A percentile compares a stretch with the other conserved stretches of the same genome.
Evolutionary conservation across 2,113 vertebrate species (phyloP).

Genomic region (Datnioides undecimradiatus): DNA sequence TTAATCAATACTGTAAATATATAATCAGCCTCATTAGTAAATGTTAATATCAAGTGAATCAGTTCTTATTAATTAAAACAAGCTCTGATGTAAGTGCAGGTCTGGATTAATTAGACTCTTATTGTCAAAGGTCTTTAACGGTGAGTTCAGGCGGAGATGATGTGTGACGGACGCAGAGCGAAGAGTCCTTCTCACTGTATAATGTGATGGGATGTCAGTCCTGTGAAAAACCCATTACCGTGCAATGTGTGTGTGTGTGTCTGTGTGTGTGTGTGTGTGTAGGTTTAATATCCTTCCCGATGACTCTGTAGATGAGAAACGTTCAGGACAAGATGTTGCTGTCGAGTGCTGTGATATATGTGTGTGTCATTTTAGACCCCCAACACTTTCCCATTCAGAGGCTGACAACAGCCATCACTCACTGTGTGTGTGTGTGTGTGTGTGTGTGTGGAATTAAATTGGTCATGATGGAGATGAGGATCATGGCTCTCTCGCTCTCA

Average conservation of each 20-base stretch:
- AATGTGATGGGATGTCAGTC: slow-evolving; percentile 62
- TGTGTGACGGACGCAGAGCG: slow-evolving; percentile 3
- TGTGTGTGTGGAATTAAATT: slow-evolving; percentile 6
- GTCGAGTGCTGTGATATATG: slow-evolving; percentile 37
- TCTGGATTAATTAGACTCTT: too few species aligned
- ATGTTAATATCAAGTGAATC: too few species aligned
- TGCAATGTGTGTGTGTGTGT: neutral
- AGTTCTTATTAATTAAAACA: too few species aligned
- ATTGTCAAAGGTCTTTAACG: too few species aligned
- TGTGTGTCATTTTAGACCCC: slow-evolving; percentile 49
- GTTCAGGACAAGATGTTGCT: slow-evolving; percentile 42
- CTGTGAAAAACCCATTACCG: slow-evolving; percentile 59
- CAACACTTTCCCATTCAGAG: slow-evolving; percentile 59
- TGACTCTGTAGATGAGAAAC: slow-evolving; percentile 60
- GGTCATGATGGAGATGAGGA: neutral
- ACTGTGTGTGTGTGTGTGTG: slow-evolving; percentile 22
- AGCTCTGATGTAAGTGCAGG: too few species aligned
- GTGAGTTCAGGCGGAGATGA: neutral
- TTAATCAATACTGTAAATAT: too few species aligned
- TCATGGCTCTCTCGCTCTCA: neutral
- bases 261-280: slow-evolving; percentile 28
- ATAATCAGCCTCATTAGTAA: too few species aligned
- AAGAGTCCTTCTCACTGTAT: slow-evolving; percentile 49
- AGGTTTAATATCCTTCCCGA: slow-evolving; percentile 57
- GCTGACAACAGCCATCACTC: slow-evolving; percentile 69